Evolutionary conservation across 2,113 vertebrate genomes (phyloP), one percentile per base, ranked within the genome.

Genomic region (Syngnathus floridae): DNA sequence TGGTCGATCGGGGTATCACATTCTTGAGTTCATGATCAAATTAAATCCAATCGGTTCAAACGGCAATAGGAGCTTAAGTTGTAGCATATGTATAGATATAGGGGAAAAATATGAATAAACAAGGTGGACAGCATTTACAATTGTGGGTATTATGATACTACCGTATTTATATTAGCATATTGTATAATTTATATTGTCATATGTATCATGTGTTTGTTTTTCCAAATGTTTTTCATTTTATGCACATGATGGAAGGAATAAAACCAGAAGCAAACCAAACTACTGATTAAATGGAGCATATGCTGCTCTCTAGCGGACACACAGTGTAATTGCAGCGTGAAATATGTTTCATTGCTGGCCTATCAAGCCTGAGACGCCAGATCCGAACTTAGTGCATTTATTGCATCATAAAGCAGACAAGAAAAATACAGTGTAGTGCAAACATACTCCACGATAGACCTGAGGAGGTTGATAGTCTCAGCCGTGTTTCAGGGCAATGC

Each of bases 401-500:
- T 89, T 91, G 88, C 89, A 88, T 89, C 71, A 35, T 81, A 87
- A 90, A 90, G 86, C 86, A 86, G 76, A 89, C 75, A 81, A 77
- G 80, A 43, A 84, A 89, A 89, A 82, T 43, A 87, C 82, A 86
- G 64, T 89, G 57, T 60, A 90, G 90, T 92, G 91, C 91, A 91
- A 88, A 86, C 84, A 78, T 82, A 82, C 84, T 74, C 77, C 79
- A 71, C 22, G 12, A 83, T 83, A 77, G 69, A 75, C 80, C 81
- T 66, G 80, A 88, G 83, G 80, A 83, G 77, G 77, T 80, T 82
- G 82, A 86, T 87, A 88, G 83, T 87, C 87, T 84, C 74, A 84
- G 83, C 81, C 72, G 79, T 82, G 69, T 85, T 67, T 83, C n/a
- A 14, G 22, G 57, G 81, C 70, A 82, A 76, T 84, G 81, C 69